Conservation (phyloP, 2,113 vertebrate species). For the Chamaetylas fuelleborni region DNA sequence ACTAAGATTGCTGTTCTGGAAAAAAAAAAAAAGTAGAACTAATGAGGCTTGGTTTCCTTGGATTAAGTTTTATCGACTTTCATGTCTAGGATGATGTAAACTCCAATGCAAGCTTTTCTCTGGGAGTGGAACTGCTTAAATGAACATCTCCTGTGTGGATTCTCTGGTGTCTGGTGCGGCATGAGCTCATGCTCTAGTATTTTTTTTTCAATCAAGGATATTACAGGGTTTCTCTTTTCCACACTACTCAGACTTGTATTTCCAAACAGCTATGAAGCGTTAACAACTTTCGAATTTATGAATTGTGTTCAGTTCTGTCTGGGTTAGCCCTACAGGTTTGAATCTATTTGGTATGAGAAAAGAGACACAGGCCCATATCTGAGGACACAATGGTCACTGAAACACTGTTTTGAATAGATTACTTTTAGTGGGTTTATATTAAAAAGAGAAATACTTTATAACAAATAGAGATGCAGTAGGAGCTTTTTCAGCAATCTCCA, state of each 20-base stretch:
- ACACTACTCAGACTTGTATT: not conserved
- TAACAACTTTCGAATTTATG: not conserved
- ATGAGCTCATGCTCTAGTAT: not conserved
- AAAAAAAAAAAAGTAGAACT: not conserved
- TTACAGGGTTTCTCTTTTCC: not conserved
- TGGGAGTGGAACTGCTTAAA: not conserved
- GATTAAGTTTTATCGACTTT: constrained; percentile 34
- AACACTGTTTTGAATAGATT: rapidly evolving
- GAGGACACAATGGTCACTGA: not conserved
- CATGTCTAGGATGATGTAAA: not conserved
- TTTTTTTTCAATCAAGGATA: not conserved
- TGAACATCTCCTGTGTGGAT: not conserved
- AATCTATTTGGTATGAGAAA: not conserved
- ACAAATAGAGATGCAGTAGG: not conserved
- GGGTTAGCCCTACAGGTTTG: not conserved
- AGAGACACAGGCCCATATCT: not conserved
- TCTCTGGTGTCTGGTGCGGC: not conserved
- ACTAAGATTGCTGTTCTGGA: not conserved
- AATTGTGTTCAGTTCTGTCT: not conserved
- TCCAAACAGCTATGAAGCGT: not conserved
- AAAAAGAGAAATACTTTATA: not conserved
- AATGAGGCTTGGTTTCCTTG: constrained; percentile 31
- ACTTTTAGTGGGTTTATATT: not conserved
- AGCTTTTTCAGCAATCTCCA: not conserved
- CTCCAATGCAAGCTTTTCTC: not conserved